A percentile compares a stretch with the other conserved stretches of the same genome.
These are phyloP conservation scores for Caenorhabditis imperialis DNA, from an alignment of 2,888 invertebrate genomes.

Conservation along the genomic window DNA sequence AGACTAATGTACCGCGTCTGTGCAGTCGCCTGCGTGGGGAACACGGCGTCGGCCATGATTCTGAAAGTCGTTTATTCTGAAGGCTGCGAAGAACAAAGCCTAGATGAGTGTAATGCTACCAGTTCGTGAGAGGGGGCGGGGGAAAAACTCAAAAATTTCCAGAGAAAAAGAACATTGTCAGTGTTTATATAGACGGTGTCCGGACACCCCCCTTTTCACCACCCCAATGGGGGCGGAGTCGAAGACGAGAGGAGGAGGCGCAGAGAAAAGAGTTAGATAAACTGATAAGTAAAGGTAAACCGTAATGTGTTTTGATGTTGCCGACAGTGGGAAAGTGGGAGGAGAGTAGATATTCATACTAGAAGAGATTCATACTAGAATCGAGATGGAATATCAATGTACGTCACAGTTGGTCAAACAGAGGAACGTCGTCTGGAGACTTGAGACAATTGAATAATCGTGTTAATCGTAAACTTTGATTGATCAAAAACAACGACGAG, in stretches of 20 bases:
- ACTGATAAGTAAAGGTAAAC: constrained; percentile 2
- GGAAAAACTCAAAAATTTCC: constrained; percentile 30
- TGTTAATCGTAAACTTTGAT: no score
- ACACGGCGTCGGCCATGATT: constrained; percentile 51
- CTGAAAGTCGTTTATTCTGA: constrained; percentile 14
- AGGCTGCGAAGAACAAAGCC: neutral
- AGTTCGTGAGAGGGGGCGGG: neutral
- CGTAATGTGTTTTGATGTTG: no score
- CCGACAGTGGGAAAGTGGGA: constrained; percentile 20
- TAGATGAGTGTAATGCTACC: constrained; percentile 18
- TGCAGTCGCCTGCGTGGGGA: constrained; percentile 62
- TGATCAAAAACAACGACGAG: no score
- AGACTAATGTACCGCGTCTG: constrained; percentile 64
- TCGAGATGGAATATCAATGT: no score
- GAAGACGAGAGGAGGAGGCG: constrained; percentile 17
- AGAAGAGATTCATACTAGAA: no score
- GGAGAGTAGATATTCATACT: no score
- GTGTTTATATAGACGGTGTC: constrained; percentile 30
- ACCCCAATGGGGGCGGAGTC: neutral
- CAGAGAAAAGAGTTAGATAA: constrained; percentile 4
- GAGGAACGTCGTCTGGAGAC: no score
- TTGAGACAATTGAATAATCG: no score
- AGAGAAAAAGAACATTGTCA: no score
- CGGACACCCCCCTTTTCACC: constrained; percentile 17
- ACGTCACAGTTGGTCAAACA: no score